Evolutionary conservation across 2,113 vertebrate species (phyloP).

Genomic region (Heterochromis multidens): DNA sequence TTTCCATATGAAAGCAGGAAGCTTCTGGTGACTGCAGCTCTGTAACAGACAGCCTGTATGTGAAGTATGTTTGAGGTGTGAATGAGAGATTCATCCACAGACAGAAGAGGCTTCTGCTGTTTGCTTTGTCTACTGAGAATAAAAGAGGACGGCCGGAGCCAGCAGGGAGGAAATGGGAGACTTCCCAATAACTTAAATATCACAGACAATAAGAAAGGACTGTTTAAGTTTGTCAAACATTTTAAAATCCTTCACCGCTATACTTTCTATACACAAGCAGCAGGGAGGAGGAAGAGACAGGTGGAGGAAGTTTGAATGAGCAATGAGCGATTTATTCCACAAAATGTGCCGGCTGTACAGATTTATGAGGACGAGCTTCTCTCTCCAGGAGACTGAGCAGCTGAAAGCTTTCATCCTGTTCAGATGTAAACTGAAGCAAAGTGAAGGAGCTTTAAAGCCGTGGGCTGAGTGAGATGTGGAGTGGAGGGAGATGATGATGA

Average conservation of each 20-base stretch:
- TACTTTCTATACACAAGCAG: neutral
- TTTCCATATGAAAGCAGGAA: neutral
- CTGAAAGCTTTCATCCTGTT: neutral
- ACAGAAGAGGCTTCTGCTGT: neutral
- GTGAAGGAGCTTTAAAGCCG: neutral
- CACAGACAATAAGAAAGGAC: neutral
- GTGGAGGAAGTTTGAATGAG: neutral
- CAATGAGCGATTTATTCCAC: neutral
- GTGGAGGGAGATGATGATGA: neutral
- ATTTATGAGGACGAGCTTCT: neutral
- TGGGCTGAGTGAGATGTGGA: neutral
- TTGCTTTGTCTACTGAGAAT: neutral
- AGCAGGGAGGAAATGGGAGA: slow-evolving; percentile 12
- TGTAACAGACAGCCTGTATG: neutral
- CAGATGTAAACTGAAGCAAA: neutral
- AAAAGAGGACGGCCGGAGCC: neutral
- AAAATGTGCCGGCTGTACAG: neutral
- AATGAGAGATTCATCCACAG: neutral
- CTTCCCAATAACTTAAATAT: neutral
- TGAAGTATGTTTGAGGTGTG: neutral
- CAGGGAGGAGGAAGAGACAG: neutral
- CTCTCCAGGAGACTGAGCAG: neutral
- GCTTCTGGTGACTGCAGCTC: neutral
- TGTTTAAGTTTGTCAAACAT: neutral
- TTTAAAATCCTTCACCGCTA: neutral